Evolutionary conservation across 1,140 invertebrate species (phyloP).

Genomic region (Heliconius nattereri): DNA sequence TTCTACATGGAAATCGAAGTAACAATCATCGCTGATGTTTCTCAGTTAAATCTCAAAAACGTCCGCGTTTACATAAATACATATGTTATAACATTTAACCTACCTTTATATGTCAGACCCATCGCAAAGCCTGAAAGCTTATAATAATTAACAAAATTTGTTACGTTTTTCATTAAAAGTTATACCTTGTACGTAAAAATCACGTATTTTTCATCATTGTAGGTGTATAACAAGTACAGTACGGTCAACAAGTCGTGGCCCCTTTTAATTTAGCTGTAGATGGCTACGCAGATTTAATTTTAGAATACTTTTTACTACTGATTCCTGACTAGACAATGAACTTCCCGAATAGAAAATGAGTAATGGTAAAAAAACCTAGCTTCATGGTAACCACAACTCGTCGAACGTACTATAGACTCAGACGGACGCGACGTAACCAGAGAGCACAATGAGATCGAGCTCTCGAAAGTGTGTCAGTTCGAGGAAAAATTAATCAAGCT

Average conservation of each 20-base stretch:
- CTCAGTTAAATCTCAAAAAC: not conserved
- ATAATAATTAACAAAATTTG: not conserved
- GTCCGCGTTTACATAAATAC: not conserved
- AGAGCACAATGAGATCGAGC: slow-evolving; percentile 9
- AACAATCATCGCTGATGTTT: too few relatives aligned
- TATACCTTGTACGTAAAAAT: not conserved
- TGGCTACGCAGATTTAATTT: too few relatives aligned
- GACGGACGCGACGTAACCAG: slow-evolving; percentile 19
- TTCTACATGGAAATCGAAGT: not conserved
- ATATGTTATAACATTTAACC: not conserved
- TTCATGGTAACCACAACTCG: too few relatives aligned
- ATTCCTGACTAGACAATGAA: too few relatives aligned
- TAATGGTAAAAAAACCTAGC: too few relatives aligned
- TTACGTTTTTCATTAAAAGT: not conserved
- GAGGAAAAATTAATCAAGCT: slow-evolving; percentile 16
- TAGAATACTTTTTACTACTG: too few relatives aligned
- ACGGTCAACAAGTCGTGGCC: too few relatives aligned
- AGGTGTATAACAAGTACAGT: not conserved
- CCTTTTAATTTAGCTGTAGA: too few relatives aligned
- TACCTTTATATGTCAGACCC: not conserved
- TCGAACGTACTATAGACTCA: not conserved
- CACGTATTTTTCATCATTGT: not conserved
- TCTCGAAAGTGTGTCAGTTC: slow-evolving; percentile 3
- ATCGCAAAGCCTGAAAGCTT: not conserved
- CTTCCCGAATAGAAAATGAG: too few relatives aligned